Percentiles rank a stretch among this genome's conserved stretches.
Evolutionary conservation across 2,113 vertebrate species (phyloP).

Genomic region (Engraulis encrasicolus): DNA sequence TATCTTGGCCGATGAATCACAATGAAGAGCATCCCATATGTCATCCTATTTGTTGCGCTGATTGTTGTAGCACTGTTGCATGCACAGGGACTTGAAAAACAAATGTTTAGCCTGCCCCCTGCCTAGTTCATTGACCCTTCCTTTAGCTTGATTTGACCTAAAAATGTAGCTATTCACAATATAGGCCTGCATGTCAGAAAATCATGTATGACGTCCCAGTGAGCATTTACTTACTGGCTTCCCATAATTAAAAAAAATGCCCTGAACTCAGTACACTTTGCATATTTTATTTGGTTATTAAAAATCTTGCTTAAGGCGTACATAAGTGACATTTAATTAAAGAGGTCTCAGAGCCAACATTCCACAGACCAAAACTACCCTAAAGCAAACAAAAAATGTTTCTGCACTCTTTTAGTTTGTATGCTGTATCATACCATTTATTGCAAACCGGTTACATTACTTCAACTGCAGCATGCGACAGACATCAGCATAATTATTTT

Average conservation of each 20-base stretch:
- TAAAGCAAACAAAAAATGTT: not conserved
- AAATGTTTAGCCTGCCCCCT: too few species aligned
- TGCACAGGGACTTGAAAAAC: too few species aligned
- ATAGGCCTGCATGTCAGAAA: too few species aligned
- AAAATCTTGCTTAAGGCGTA: not conserved
- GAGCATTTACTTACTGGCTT: not conserved
- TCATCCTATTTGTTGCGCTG: too few species aligned
- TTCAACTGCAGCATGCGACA: not conserved
- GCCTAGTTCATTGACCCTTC: too few species aligned
- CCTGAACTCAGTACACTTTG: not conserved
- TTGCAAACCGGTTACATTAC: not conserved
- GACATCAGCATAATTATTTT: not conserved
- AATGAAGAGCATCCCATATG: too few species aligned
- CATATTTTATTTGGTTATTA: not conserved
- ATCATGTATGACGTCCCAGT: not conserved
- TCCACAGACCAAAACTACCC: not conserved
- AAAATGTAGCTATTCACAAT: too few species aligned
- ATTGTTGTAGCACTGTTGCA: too few species aligned
- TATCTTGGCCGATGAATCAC: too few species aligned
- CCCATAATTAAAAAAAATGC: too few species aligned
- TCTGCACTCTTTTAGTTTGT: not conserved
- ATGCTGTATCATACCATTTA: not conserved
- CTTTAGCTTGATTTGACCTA: too few species aligned
- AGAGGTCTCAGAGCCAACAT: not conserved
- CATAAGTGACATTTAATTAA: constrained; percentile 11